Evolutionary conservation across 1,140 invertebrate species (phyloP), one percentile per base, ranked within the genome.

Genomic region (Nasonia giraulti): DNA sequence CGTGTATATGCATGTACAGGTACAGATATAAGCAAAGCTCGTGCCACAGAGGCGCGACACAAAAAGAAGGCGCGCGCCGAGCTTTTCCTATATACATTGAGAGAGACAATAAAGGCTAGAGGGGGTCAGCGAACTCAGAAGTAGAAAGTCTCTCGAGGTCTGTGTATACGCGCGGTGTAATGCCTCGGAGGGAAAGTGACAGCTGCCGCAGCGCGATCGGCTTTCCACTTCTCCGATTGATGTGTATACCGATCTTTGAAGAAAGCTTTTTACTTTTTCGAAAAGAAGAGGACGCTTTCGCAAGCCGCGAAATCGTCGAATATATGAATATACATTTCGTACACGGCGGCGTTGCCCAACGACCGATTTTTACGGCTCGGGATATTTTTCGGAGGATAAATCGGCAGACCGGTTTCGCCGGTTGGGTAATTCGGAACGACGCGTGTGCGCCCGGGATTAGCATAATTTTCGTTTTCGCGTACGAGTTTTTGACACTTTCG

Each of bases 71-170:
- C 6, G 74, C 17, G 74, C 37, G 33, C 27, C 1, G 33, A 77
- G 44, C n/a, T 77, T 77, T 47, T 77, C 40, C 44, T 37, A 31
- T 44, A 44, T 44, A 44, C 14, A n/a, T 1, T 27, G 23, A 40
- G 3, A 27, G 20, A 62, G 40, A 73, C 14, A 37, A 27, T 27
- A 78, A 68, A 66, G 71, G 55, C 55, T 62, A 62, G 77, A 11
- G 83, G 85, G 82, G 89, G 89, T 89, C 88, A 81, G 33, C 86
- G 88, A 89, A 89, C 89, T 86, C 84, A n/a, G 50, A 62, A 77
- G 47, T 84, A 84, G 83, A 84, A 84, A 84, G 82, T 84, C 27
- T 2, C n/a, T 20, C 76, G 20, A 14, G 74, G 17, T 62, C 14
- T 20, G 5, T 62, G 3, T 62, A 62, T 62, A 62, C 33, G 3